Evolutionary conservation across 2,797 vertebrate species (phyloP), one percentile per base, ranked within the genome.

Genomic region (Leuciscus waleckii): DNA sequence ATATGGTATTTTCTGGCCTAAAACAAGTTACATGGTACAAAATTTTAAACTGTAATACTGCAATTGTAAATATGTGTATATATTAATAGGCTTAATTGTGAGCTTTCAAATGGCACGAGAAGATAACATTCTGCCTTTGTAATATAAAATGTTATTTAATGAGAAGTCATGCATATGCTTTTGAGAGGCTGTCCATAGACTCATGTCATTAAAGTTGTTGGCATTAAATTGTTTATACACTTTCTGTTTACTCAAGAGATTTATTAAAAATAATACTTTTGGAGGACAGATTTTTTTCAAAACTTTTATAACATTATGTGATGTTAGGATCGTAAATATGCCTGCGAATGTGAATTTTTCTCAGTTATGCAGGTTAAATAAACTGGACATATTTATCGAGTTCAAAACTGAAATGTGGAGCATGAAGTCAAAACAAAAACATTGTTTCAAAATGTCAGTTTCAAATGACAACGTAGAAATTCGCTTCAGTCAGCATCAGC

Each of bases 111-210:
- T 23, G 26, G 37, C 65, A 29, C 29, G 32, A 69, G 26, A 69
- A 76, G 11, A 41, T 7, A 71, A 3, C 17, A 32, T 49, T 63
- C 21, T 56, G 16, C n/a, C 16, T 69, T 39, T 78, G 82, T 41
- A 39, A 68, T 78, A 35, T 23, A 67, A 65, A 83, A 77, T 37
- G 23, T 23, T 61, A 84, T 84, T 84, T 35, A 79, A 61, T 23
- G 49, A 43, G 35, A 78, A 11, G 32, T 16, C 10, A 49, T 84
- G 67, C 61, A 70, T 35, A 61, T 37, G 29, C 35, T 58, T 19
- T 75, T 37, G 9, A 17, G 26, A 35, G 29, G 56, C 13, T 43
- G 23, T 82, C 61, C 19, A n/a, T 63, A 37, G 29, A 39, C 21
- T 65, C 6, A 21, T 65, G 77, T 79, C 16, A 79, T 79, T 63